Base-by-base conservation (phyloP, 2,797 vertebrate species). In the Lophotriccus pileatus region DNA sequence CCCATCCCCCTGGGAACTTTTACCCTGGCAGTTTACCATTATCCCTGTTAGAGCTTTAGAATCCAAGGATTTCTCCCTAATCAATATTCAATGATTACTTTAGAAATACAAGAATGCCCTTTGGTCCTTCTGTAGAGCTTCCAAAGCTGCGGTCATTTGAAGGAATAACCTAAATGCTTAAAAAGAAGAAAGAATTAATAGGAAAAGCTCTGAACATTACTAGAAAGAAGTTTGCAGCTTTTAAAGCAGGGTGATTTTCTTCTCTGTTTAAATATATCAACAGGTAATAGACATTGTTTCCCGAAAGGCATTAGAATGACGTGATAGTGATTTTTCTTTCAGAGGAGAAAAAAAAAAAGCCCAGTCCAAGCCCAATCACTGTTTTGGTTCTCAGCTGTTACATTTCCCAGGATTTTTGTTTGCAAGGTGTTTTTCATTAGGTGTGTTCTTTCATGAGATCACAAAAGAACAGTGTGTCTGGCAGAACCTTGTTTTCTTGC, bases 401-500 rank as follows among this genome's bases (percentile, higher is more conserved):
- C 2, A 10, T 84, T 94, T 90, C 24, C 34, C 28, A 63, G 37
- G 55, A 27, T 74, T 87, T 78, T 86, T 66, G 13, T 80, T 91
- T 66, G 41, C 63, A 72, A 47, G 32, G 56, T 87, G 32, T 50
- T 87, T 86, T 68, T 77, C 17, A 27, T 94, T 70, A 44, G 53
- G 8, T 56, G 4, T 76, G 27, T 88, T 21, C 52, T 90, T 91
- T 36, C 17, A 17, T 30, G 37, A 85, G 36, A 28, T 74, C 18
- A 63, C 25, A 62, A 6, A 76, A 76, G 53, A 80, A 4, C 43
- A 46, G 6, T 10, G 30, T 60, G 25, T 91, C 47, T 62, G 41
- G 50, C 55, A 84, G 52, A 91, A 75, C 13, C 37, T 74, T 37
- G 20, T 46, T 86, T 86, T 87, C 49, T 93, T 87, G 22, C 72